Evolutionary conservation across 2,113 vertebrate species (phyloP), one percentile per base, ranked within the genome.

Genomic region (Spilogale gracilis): DNA sequence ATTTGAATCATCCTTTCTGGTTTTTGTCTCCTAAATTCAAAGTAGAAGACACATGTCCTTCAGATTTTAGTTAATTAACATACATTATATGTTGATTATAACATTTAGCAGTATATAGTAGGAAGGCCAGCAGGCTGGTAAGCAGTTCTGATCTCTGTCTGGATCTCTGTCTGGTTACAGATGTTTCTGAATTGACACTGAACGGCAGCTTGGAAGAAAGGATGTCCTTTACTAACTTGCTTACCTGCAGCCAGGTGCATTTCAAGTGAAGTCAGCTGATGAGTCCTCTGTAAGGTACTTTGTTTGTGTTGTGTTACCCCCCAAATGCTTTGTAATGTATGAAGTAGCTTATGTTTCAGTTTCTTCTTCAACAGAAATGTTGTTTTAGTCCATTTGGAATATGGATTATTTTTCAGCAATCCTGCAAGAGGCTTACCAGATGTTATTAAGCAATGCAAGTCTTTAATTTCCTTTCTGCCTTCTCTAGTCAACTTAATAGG

Each of bases 121-220:
- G 89, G 45, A 89, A 43, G 71, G 48, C 11, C 32, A 69, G 21
- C 58, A 69, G 54, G 23, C 30, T 71, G 6, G 23, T 78, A 17
- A 73, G 14, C 56, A 3, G 0, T 89, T 94, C 48, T 80, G 63
- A 96, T 16, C 87, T 86, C n/a, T 94, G 92, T 89, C 91, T 52
- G 73, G 84, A 96, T 16, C 87, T 86, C n/a, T 94, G 92, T 89
- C 91, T 52, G 73, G 84, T 65, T 98, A 8, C 98, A 99, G 99
- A 99, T 98, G 86, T 98, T 38, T 98, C 98, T 3, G 99, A 99
- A 89, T 98, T 98, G 32, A 98, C 98, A 4, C 80, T 98, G 5
- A 99, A 98, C 13, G 95, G 95, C 58, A 99, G 98, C 82, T 84
- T 60, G n/a, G 99, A 99, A 94, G 99, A 99, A 67, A 98, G 98